Conservation (phyloP, 1,140 invertebrate species). For the Helicoverpa zea region DNA sequence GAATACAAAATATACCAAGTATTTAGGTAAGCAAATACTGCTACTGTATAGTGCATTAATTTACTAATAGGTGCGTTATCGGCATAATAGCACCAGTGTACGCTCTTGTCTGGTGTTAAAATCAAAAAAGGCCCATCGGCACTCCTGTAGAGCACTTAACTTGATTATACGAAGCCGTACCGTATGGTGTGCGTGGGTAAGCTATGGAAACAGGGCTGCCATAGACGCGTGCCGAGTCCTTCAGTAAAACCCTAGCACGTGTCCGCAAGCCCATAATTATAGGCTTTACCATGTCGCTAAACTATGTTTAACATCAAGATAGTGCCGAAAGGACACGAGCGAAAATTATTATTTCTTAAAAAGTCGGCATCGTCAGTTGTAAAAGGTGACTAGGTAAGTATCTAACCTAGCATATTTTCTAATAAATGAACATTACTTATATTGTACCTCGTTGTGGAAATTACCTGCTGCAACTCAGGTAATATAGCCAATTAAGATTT, state of each 20-base stretch:
- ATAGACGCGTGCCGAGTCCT: constrained; percentile 41
- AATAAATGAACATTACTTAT: too few species aligned
- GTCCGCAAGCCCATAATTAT: constrained; percentile 63
- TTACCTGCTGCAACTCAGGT: too few species aligned
- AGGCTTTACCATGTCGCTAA: constrained; percentile 22
- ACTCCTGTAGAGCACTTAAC: constrained; percentile 81
- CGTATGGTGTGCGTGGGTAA: constrained; percentile 56
- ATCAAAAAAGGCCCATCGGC: constrained; percentile 80
- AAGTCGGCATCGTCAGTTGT: too few species aligned
- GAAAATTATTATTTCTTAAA: too few species aligned
- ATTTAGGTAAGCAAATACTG: too few species aligned
- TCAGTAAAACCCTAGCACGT: constrained; percentile 63
- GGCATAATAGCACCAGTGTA: constrained; percentile 66
- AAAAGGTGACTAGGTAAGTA: too few species aligned
- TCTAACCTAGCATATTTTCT: too few species aligned
- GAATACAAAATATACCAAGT: too few species aligned
- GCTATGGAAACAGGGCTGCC: constrained; percentile 43
- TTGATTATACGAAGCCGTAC: constrained; percentile 81
- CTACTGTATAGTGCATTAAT: constrained; percentile 49
- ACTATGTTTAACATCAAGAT: neutral
- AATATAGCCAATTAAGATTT: too few species aligned
- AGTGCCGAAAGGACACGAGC: neutral
- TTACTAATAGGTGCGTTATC: constrained; percentile 73
- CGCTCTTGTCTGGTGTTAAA: constrained; percentile 73
- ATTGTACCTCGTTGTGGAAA: too few species aligned